These are phyloP conservation scores for Melozone crissalis DNA, from an alignment of 2,113 vertebrate genomes.

Conservation along the genomic window DNA sequence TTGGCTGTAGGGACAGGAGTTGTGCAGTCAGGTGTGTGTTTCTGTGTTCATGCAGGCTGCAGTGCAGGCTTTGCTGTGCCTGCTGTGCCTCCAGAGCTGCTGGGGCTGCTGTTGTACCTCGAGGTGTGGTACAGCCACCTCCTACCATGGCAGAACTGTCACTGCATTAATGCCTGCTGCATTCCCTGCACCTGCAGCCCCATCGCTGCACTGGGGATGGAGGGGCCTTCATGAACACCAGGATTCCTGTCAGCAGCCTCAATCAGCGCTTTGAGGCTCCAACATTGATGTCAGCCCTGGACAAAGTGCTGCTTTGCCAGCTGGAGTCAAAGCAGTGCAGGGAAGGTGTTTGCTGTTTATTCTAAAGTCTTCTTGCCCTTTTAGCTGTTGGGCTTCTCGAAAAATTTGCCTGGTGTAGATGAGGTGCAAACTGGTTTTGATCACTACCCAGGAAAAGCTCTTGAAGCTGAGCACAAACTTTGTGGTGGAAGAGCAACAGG, in stretches of 20 bases:
- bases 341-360: background rate
- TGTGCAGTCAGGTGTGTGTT: background rate
- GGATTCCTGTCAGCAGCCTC: background rate
- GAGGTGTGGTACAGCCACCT: background rate
- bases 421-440: background rate
- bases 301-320: background rate
- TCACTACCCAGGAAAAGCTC: background rate
- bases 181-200: background rate
- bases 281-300: background rate
- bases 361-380: background rate
- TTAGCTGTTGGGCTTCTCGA: background rate
- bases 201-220: background rate
- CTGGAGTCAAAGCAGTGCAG: background rate
- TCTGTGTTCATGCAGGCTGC: background rate
- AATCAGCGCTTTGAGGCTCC: fast-evolving
- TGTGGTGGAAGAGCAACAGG: background rate
- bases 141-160: background rate
- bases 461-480: background rate
- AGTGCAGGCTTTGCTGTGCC: background rate
- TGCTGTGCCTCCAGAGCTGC: background rate
- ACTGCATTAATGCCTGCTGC: background rate
- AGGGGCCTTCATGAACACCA: background rate
- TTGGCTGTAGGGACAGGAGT: background rate
- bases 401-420: background rate
- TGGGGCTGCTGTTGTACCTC: background rate